Evolutionary conservation across 92 coral and sea anemone genomes (phyloP).

Genomic region (Palythoa heliodiscus): DNA sequence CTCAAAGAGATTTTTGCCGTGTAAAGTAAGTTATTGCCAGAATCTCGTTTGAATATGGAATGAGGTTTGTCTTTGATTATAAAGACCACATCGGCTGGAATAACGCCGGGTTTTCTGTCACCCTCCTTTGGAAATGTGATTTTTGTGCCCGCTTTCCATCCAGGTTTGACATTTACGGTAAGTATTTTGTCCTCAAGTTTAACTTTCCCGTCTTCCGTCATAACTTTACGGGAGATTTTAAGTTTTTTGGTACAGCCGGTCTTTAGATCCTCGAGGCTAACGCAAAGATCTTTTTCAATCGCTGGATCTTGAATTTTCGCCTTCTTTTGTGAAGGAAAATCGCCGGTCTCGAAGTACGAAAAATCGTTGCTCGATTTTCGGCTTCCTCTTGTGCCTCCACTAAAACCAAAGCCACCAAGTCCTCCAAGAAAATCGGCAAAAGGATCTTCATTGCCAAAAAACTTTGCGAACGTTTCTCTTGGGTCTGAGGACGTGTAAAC

Average conservation of each 20-base stretch:
- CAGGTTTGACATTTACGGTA: conserved; percentile 84
- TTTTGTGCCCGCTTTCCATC: conserved; percentile 94
- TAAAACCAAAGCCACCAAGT: conserved; percentile 75
- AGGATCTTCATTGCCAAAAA: conserved; percentile 79
- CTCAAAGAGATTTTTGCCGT: conserved; percentile 80
- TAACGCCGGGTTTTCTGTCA: conserved; percentile 84
- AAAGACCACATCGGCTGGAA: conserved; percentile 91
- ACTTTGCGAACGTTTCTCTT: conserved; percentile 72
- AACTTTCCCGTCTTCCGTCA: conserved; percentile 61
- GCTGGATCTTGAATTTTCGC: conserved; percentile 85
- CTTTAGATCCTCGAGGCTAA: conserved; percentile 81
- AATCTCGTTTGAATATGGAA: conserved; percentile 74
- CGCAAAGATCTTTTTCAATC: conserved; percentile 80
- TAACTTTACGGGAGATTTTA: conserved; percentile 84
- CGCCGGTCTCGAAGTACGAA: conserved; percentile 43
- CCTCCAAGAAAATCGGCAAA: conserved; percentile 88
- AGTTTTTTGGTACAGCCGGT: conserved; percentile 85
- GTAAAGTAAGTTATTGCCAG: conserved; percentile 76
- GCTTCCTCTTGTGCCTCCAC: conserved; percentile 29
- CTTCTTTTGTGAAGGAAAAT: conserved; percentile 60
- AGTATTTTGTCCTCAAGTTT: conserved; percentile 85
- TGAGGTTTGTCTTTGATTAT: conserved; percentile 84
- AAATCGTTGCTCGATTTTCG: conserved; percentile 23
- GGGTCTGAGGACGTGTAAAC: conserved; percentile 78
- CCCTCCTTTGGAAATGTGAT: conserved; percentile 86